Evolutionary conservation across 2,113 vertebrate species (phyloP).

Genomic region (Saccopteryx leptura): DNA sequence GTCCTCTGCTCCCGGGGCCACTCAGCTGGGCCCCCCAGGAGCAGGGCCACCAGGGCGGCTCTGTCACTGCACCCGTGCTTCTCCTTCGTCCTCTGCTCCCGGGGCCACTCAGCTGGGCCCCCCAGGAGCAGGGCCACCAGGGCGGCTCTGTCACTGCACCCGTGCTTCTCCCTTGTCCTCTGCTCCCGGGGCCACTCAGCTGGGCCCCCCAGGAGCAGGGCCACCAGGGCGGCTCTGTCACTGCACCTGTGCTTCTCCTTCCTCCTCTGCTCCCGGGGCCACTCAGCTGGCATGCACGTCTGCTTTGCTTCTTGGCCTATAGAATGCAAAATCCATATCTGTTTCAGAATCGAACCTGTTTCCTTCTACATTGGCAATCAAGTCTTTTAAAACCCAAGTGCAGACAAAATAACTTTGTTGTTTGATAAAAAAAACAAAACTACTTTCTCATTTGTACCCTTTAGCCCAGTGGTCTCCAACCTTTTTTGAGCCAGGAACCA

Average conservation of each 20-base stretch:
- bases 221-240: slow-evolving; percentile 65
- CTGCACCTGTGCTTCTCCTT: slow-evolving; percentile 71
- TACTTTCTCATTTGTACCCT: background rate
- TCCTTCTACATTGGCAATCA: slow-evolving; percentile 70
- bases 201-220: slow-evolving; percentile 69
- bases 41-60: slow-evolving; percentile 71
- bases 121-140: slow-evolving; percentile 74
- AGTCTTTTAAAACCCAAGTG: slow-evolving; percentile 69
- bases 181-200: slow-evolving; percentile 73
- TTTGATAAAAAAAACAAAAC: background rate
- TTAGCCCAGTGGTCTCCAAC: background rate
- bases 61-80: slow-evolving; percentile 65
- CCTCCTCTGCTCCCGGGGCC: slow-evolving; percentile 76
- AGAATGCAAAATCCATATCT: slow-evolving; percentile 70
- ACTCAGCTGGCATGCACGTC: slow-evolving; percentile 71
- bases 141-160: slow-evolving; percentile 55
- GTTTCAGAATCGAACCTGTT: slow-evolving; percentile 57
- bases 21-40: slow-evolving; percentile 68
- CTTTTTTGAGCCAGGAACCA: too few species aligned
- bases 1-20: slow-evolving; percentile 76
- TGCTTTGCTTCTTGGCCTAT: slow-evolving; percentile 73
- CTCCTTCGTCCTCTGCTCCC: slow-evolving; percentile 77
- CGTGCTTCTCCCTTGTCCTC: slow-evolving; percentile 76
- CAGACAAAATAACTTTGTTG: background rate
- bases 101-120: slow-evolving; percentile 60